Conservation (phyloP, 2,797 vertebrate species). For the Malurus leucopterus region DNA sequence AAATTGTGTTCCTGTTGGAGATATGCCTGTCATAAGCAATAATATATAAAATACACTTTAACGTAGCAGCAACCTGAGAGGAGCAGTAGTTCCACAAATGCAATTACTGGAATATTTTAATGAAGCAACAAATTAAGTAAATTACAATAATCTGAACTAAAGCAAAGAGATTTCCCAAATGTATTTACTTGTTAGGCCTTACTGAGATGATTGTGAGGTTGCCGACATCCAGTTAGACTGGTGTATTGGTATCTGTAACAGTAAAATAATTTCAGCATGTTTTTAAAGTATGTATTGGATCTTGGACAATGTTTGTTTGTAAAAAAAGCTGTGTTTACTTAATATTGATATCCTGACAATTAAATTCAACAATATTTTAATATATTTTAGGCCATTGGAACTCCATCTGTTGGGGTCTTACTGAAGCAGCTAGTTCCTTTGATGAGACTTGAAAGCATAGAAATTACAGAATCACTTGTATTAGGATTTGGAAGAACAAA, state of each 20-base stretch:
- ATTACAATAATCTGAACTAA: neutral
- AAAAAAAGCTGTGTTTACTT: neutral
- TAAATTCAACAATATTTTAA: constrained; percentile 23
- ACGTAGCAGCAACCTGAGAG: neutral
- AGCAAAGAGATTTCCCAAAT: neutral
- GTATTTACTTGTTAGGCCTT: neutral
- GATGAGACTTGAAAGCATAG: constrained; percentile 97
- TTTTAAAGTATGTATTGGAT: neutral
- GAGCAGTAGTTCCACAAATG: neutral
- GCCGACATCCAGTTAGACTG: neutral
- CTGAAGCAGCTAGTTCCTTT: constrained; percentile 95
- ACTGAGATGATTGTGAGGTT: neutral
- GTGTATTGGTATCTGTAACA: neutral
- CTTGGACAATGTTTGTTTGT: neutral
- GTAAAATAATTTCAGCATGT: neutral
- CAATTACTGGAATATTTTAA: neutral
- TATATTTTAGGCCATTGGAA: constrained; percentile 89
- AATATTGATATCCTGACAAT: neutral
- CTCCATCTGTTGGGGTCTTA: constrained; percentile 92
- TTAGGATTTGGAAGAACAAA: constrained; percentile 97
- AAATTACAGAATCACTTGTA: constrained; percentile 96
- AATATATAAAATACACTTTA: neutral
- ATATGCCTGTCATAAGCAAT: neutral
- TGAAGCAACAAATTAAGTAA: neutral
- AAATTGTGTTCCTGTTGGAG: neutral